Evolutionary conservation across 2,113 vertebrate species (phyloP).

Genomic region (Sinocyclocheilus anophthalmus): DNA sequence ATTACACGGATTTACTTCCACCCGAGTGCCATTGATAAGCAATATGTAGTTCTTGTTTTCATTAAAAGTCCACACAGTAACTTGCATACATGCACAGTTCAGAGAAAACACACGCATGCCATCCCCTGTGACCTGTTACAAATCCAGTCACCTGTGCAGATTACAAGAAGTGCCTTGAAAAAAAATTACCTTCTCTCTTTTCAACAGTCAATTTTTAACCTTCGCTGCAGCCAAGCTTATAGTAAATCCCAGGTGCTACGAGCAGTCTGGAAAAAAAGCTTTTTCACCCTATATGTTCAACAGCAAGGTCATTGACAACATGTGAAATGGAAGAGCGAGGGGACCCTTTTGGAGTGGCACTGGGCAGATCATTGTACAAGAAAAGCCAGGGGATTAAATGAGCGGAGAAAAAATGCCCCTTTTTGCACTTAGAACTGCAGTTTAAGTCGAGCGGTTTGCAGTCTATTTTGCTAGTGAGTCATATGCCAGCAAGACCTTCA

Average conservation of each 20-base stretch:
- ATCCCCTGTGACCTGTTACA: constrained; percentile 48
- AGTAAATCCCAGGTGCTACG: constrained; percentile 60
- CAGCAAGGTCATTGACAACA: constrained; percentile 64
- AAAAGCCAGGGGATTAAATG: constrained; percentile 61
- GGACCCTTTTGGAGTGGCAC: constrained; percentile 44
- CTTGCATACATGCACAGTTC: neutral
- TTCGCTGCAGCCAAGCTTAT: constrained; percentile 52
- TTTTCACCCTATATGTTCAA: constrained; percentile 62
- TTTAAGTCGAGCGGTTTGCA: constrained; percentile 26
- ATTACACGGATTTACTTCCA: neutral
- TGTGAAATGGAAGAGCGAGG: constrained; percentile 52
- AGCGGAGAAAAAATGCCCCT: constrained; percentile 12
- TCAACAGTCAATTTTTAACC: constrained; percentile 66
- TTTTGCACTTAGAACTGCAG: constrained; percentile 37
- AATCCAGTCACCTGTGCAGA: constrained; percentile 56
- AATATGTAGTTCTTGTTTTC: constrained; percentile 21
- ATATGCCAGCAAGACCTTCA: constrained; percentile 40
- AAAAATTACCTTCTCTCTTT: constrained; percentile 59
- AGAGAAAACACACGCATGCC: constrained; percentile 1
- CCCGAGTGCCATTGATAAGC: neutral
- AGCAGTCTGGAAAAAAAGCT: constrained; percentile 53
- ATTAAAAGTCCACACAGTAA: constrained; percentile 24
- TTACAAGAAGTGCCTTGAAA: constrained; percentile 59
- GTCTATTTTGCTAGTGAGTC: constrained; percentile 44
- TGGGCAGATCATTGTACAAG: constrained; percentile 58